phyloP scores from a whole-genome alignment of 2,888 invertebrate species.

The Ashinkailepas kermadecensis region DNA sequence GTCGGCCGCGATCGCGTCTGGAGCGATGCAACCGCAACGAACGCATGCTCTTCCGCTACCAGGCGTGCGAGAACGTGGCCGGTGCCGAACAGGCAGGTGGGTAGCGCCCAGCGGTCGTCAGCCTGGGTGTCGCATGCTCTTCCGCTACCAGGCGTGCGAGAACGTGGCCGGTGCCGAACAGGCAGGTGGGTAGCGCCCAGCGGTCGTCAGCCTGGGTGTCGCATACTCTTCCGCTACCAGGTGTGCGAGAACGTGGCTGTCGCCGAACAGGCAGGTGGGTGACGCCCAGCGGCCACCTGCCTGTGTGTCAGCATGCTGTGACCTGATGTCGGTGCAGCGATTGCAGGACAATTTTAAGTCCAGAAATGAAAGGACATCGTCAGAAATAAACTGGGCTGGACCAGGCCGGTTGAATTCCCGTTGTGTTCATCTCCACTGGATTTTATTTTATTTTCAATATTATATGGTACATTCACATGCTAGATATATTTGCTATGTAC shows the following conservation, averaged over 20 bases:
- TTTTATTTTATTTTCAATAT: too few relatives aligned
- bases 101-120: conserved; percentile 57
- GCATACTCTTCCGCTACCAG: conserved; percentile 81
- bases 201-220: conserved; percentile 72
- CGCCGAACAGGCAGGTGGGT: conserved; percentile 76
- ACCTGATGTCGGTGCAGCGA: too few relatives aligned
- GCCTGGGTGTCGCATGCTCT: conserved; percentile 81
- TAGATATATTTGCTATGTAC: too few relatives aligned
- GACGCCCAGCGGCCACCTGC: neutral
- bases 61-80: conserved; percentile 84
- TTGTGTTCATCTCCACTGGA: too few relatives aligned
- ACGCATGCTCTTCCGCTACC: conserved; percentile 78
- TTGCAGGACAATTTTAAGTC: too few relatives aligned
- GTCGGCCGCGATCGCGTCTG: conserved; percentile 78
- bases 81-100: conserved; percentile 84
- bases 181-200: conserved; percentile 54
- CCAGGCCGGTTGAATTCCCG: too few relatives aligned
- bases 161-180: conserved; percentile 85
- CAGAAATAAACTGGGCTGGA: too few relatives aligned
- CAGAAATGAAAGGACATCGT: too few relatives aligned
- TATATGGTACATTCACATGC: too few relatives aligned
- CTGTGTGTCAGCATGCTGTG: too few relatives aligned
- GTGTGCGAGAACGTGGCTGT: conserved; percentile 86
- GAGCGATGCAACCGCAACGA: conserved; percentile 92
- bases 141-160: conserved; percentile 89